Percentiles rank a stretch among this genome's conserved stretches.
Conservation (phyloP, 1,140 invertebrate species). For the Hestina assimilis region DNA sequence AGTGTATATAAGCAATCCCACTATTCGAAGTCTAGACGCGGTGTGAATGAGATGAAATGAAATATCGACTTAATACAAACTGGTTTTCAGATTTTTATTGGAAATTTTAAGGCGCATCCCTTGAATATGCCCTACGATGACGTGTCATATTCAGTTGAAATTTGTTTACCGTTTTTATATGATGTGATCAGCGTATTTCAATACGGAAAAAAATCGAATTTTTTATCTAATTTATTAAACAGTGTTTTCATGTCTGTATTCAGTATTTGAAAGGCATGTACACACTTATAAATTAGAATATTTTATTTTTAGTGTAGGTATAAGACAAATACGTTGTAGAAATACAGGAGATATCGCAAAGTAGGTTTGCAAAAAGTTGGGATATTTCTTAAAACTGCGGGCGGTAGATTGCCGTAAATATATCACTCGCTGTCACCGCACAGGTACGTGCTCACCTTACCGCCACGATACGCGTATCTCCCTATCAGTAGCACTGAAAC, state of each 20-base stretch:
- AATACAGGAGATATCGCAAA: slow-evolving; percentile 41
- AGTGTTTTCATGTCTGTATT: too few relatives aligned
- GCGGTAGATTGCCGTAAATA: slow-evolving; percentile 56
- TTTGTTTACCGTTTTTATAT: slow-evolving; percentile 13
- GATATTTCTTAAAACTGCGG: slow-evolving; percentile 51
- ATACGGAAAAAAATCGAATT: not conserved
- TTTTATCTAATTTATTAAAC: not conserved
- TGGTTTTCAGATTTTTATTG: slow-evolving; percentile 52
- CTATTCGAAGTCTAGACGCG: slow-evolving; percentile 64
- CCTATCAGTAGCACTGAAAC: slow-evolving; percentile 16
- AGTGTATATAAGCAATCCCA: slow-evolving; percentile 59
- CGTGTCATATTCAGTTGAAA: slow-evolving; percentile 21
- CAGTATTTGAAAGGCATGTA: too few relatives aligned
- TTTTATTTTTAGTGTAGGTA: too few relatives aligned
- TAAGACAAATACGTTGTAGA: too few relatives aligned
- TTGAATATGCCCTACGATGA: slow-evolving; percentile 29
- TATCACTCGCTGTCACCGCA: slow-evolving; percentile 53
- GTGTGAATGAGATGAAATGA: slow-evolving; percentile 67
- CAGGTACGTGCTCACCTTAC: slow-evolving; percentile 45
- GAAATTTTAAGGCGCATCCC: slow-evolving; percentile 37
- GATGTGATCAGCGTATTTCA: slow-evolving; percentile 1
- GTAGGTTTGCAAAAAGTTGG: slow-evolving; percentile 37
- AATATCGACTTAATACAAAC: slow-evolving; percentile 58
- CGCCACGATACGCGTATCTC: slow-evolving; percentile 8
- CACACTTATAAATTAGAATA: too few relatives aligned